Evolutionary conservation across 2,113 vertebrate genomes (phyloP).

Genomic region (Numenius arquata): DNA sequence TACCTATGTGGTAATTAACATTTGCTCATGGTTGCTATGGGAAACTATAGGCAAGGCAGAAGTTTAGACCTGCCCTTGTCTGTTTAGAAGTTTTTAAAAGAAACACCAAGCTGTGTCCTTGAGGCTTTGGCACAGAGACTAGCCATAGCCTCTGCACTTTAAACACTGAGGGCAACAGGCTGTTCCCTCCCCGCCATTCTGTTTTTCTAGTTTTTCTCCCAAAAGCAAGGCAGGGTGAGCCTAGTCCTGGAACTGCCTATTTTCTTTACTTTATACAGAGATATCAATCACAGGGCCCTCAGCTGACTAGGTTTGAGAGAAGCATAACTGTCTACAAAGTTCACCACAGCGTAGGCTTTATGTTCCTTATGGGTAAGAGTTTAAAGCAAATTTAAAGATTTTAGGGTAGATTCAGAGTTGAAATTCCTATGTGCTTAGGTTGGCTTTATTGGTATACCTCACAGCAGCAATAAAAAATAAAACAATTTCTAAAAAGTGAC

Average conservation of each 20-base stretch:
- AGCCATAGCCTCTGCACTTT: background rate
- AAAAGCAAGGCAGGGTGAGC: background rate
- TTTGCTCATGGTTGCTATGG: background rate
- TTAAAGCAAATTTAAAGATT: background rate
- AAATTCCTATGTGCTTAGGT: conserved; percentile 32
- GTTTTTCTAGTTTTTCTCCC: background rate
- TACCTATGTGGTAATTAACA: background rate
- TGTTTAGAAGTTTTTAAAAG: background rate
- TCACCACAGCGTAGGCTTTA: background rate
- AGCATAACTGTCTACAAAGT: background rate
- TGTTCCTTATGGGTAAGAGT: background rate
- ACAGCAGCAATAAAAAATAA: conserved; percentile 37
- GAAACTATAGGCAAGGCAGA: background rate
- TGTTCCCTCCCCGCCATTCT: background rate
- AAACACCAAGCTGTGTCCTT: background rate
- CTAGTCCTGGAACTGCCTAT: background rate
- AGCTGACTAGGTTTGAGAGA: background rate
- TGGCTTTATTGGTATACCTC: conserved; percentile 12
- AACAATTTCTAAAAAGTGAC: background rate
- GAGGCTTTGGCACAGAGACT: background rate
- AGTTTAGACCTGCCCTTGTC: background rate
- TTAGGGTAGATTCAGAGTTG: background rate
- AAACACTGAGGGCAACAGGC: background rate
- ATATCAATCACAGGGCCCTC: background rate
- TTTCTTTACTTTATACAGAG: background rate